phyloP scores from a whole-genome alignment of 2,113 vertebrate species.

The Brachyistius frenatus region DNA sequence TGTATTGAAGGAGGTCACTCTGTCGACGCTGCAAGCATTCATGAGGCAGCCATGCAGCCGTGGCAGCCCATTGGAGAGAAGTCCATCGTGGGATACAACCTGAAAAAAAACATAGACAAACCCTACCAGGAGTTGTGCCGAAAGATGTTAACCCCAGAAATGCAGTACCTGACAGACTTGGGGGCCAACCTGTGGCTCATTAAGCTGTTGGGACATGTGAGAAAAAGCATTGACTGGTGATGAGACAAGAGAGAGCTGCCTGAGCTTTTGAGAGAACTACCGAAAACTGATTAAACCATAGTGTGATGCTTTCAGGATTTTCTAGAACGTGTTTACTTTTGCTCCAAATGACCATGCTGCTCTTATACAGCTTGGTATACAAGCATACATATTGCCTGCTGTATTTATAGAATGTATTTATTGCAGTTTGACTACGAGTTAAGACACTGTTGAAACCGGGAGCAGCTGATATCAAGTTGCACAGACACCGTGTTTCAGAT shows the following conservation, averaged over 20 bases:
- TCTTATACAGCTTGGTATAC: too few species aligned
- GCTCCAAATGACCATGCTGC: too few species aligned
- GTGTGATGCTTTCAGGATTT: too few species aligned
- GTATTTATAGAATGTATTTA: too few species aligned
- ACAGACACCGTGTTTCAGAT: too few species aligned
- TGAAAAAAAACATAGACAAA: conserved; percentile 86
- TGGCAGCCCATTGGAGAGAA: conserved; percentile 92
- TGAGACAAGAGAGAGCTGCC: not conserved
- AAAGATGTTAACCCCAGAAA: conserved; percentile 92
- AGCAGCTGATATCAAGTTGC: too few species aligned
- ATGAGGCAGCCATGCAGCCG: conserved; percentile 89
- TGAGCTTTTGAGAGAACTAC: not conserved
- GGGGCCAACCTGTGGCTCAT: conserved; percentile 93
- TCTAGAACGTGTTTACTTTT: too few species aligned
- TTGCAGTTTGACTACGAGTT: too few species aligned
- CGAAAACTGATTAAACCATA: not conserved
- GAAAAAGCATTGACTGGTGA: conserved; percentile 86
- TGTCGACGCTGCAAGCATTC: conserved; percentile 86
- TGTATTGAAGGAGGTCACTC: conserved; percentile 86
- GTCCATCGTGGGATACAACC: conserved; percentile 92
- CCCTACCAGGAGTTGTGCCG: conserved; percentile 87
- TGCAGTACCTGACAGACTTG: conserved; percentile 90
- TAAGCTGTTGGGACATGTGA: conserved; percentile 87
- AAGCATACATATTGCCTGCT: too few species aligned
- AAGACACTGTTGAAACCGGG: too few species aligned